These are phyloP conservation scores for Aromia moschata DNA, from an alignment of 2,888 invertebrate genomes.

Conservation along the genomic window DNA sequence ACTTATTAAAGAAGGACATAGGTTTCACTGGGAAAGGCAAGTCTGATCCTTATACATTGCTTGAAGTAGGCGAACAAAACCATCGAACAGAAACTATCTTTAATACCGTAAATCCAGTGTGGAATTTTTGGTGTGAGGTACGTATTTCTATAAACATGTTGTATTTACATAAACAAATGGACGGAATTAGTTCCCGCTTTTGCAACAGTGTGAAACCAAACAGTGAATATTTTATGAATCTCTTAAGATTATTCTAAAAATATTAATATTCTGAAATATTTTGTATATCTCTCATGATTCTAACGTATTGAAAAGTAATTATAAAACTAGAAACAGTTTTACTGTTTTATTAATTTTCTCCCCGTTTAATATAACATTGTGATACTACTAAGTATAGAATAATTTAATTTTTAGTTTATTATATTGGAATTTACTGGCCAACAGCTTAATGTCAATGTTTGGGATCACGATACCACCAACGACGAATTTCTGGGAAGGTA, in stretches of 20 bases:
- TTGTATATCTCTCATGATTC: too few species aligned
- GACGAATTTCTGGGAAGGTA: slow-evolving; percentile 50
- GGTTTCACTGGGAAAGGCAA: slow-evolving; percentile 90
- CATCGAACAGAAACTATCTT: slow-evolving; percentile 92
- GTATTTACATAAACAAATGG: background rate
- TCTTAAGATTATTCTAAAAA: too few species aligned
- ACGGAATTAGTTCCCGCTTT: too few species aligned
- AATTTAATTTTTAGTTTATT: slow-evolving; percentile 40
- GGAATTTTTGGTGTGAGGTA: slow-evolving; percentile 99
- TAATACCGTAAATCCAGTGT: slow-evolving; percentile 92
- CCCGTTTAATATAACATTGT: too few species aligned
- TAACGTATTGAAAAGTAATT: too few species aligned
- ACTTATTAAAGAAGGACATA: slow-evolving; percentile 95
- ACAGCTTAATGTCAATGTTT: slow-evolving; percentile 44
- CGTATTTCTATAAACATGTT: slow-evolving; percentile 33
- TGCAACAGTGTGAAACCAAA: too few species aligned
- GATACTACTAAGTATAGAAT: too few species aligned
- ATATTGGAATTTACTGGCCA: slow-evolving; percentile 45
- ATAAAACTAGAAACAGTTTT: too few species aligned
- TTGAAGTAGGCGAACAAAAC: slow-evolving; percentile 90
- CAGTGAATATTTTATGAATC: too few species aligned
- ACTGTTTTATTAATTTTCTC: too few species aligned
- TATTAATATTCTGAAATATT: too few species aligned
- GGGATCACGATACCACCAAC: slow-evolving; percentile 48
- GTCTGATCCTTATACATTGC: slow-evolving; percentile 95